Base-by-base conservation (phyloP, 1,140 invertebrate genomes). In the Aphis gossypii region DNA sequence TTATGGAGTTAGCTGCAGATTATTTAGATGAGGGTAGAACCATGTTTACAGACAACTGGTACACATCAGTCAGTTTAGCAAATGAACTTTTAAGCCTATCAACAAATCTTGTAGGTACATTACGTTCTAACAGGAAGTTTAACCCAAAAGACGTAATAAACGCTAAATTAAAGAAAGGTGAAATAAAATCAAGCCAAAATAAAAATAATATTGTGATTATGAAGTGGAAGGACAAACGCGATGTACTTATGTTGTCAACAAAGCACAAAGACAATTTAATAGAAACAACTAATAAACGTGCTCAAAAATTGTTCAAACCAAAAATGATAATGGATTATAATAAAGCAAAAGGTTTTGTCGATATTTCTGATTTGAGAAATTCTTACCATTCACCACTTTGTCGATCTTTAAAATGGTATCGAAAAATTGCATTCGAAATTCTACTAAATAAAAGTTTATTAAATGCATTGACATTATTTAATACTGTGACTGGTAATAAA, bases 151-250 rank as follows among this genome's bases (percentile, higher is more conserved):
- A 48, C 46, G 46, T 48, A 11, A 48, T 48, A 48, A 48, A 48
- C 14, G 46, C 46, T 48, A 48, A 48, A 48, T 48, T 48, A 94
- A 95, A 95, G 94, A 94, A 92, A 94, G 95, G 95, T n/a, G 94
- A 95, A 94, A 93, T 94, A 51, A 94, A 94, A 94, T 94, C 95
- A 44, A 94, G 94, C 94, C 94, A 96, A 95, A 95, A 94, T 95
- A 92, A 95, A 93, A 94, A 95, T 94, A 94, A 95, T 76, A 95
- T 95, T 94, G 95, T 94, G 76, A 93, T 96, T n/a, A 54, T 95
- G 76, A 95, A 95, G 94, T 96, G 95, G 95, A 95, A 95, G 94
- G 95, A 95, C 94, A 95, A 95, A 94, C 90, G 94, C 60, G 95
- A 95, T 93, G 95, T 95, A 23, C 94, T 95, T 14, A 94, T 95